These are phyloP conservation scores for Peromyscus melanophrys DNA, from an alignment of 2,797 vertebrate species.

Conservation along the genomic window DNA sequence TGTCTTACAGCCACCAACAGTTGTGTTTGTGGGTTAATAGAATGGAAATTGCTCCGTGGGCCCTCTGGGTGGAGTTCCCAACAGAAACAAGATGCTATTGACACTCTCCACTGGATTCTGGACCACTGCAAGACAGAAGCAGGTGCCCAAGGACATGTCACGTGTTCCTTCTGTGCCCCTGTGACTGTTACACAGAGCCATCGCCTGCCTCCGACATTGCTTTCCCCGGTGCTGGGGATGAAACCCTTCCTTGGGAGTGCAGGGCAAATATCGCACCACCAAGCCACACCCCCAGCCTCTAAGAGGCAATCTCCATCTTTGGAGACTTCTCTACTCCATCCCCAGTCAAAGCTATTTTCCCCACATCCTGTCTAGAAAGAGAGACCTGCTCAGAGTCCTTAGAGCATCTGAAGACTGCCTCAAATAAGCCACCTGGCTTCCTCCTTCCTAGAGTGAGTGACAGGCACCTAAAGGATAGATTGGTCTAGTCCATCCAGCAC, in stretches of 20 bases:
- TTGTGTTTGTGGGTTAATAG: background rate
- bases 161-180: background rate
- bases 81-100: background rate
- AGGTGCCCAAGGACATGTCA: background rate
- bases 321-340: background rate
- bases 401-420: background rate
- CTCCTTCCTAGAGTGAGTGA: constrained; percentile 30
- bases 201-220: background rate
- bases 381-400: background rate
- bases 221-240: background rate
- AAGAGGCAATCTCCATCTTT: background rate
- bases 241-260: background rate
- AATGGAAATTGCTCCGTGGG: background rate
- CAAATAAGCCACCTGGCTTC: background rate
- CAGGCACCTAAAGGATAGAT: constrained; percentile 7
- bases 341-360: background rate
- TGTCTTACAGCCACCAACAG: background rate
- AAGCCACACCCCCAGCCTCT: background rate
- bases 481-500: no score
- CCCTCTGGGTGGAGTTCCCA: background rate
- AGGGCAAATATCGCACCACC: no score
- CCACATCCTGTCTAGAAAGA: background rate
- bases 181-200: fast-evolving
- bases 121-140: background rate
- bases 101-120: background rate